Evolutionary conservation across 2,797 vertebrate species (phyloP).

Genomic region (Phalloptychus januarius): DNA sequence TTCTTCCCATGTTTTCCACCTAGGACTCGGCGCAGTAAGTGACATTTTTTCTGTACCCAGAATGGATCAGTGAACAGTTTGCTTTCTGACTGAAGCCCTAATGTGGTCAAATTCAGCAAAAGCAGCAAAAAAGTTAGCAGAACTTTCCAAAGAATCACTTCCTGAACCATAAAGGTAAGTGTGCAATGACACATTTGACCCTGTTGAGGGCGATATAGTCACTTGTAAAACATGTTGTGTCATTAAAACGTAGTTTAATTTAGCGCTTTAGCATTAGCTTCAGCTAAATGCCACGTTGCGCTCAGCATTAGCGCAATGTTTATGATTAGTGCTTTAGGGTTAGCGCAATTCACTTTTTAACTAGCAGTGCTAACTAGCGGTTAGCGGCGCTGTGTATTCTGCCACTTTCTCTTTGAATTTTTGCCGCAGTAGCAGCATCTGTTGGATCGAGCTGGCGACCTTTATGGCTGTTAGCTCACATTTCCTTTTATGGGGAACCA

Average conservation of each 20-base stretch:
- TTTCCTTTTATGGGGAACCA: conserved; percentile 48
- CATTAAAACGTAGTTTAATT: not conserved
- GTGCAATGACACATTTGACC: not conserved
- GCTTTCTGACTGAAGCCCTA: not conserved
- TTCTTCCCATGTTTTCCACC: not conserved
- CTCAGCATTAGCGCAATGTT: not conserved
- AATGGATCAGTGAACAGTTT: not conserved
- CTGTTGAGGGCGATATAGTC: not conserved
- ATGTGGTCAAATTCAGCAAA: too few relatives aligned
- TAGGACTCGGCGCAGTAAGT: too few relatives aligned
- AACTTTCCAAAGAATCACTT: not conserved
- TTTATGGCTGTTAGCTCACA: conserved; percentile 14
- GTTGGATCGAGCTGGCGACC: conserved; percentile 10
- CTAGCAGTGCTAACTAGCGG: not conserved
- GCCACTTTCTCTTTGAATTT: not conserved
- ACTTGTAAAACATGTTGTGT: not conserved
- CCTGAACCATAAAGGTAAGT: not conserved
- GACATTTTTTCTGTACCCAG: not conserved
- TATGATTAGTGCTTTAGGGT: not conserved
- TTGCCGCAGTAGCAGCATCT: not conserved
- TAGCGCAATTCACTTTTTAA: not conserved
- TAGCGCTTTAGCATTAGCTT: not conserved
- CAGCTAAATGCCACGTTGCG: not conserved
- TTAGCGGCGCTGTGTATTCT: not conserved
- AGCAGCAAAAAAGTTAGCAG: not conserved